Percentiles rank a stretch among this genome's conserved stretches.
Evolutionary conservation across 1,140 invertebrate genomes (phyloP).

Genomic region (Episyrphus balteatus): DNA sequence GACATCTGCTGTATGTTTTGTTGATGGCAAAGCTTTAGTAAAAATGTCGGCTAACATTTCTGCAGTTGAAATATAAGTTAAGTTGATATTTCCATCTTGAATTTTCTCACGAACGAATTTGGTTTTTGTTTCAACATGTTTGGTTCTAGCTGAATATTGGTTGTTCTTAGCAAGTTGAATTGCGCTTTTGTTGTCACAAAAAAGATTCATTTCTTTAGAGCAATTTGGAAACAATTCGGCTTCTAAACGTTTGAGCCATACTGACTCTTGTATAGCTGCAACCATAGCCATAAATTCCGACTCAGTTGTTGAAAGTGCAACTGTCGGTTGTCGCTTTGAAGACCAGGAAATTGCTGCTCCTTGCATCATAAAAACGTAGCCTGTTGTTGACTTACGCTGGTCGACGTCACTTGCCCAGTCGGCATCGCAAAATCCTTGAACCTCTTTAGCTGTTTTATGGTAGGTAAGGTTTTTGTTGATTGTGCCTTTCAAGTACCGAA

Average conservation of each 20-base stretch:
- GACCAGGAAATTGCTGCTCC: constrained; percentile 19
- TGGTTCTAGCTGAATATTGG: constrained; percentile 10
- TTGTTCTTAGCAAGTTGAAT: constrained; percentile 12
- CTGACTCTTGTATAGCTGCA: constrained; percentile 11
- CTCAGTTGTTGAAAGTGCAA: constrained; percentile 25
- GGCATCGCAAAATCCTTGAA: no score
- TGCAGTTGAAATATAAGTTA: constrained; percentile 13
- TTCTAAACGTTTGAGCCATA: constrained; percentile 5
- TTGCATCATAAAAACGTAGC: constrained; percentile 19
- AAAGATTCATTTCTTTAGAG: constrained; percentile 1
- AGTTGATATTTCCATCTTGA: constrained; percentile 1
- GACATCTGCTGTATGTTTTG: no score
- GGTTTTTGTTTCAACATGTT: constrained; percentile 18
- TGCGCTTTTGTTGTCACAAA: constrained; percentile 18
- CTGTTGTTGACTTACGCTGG: constrained; percentile 26
- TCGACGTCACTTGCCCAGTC: constrained; percentile 12
- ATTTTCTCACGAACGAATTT: constrained; percentile 15
- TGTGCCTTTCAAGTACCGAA: constrained; percentile 30
- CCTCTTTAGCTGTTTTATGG: no score
- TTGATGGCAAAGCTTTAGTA: no score
- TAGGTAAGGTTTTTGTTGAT: no score
- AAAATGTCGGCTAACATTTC: constrained; percentile 15
- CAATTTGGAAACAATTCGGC: neutral
- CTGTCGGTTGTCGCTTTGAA: constrained; percentile 22
- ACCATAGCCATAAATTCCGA: constrained; percentile 27